Evolutionary conservation across 2,888 invertebrate species (phyloP).

Genomic region (Meganola albula): DNA sequence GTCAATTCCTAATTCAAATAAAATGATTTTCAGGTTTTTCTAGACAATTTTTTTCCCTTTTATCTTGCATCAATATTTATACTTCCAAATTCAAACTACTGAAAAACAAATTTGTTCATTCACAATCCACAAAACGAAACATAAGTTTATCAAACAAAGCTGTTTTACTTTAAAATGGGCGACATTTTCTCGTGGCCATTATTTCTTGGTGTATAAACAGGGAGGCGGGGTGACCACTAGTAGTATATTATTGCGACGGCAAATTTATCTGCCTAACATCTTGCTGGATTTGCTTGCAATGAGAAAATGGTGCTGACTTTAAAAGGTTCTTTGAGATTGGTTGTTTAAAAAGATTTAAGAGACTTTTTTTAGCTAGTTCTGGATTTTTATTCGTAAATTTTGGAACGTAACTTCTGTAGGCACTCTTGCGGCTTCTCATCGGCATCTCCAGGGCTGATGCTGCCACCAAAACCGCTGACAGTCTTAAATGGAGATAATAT

Average conservation of each 20-base stretch:
- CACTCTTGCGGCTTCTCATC: too few relatives aligned
- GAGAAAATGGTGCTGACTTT: constrained; percentile 8
- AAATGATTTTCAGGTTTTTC: too few relatives aligned
- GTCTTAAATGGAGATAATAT: too few relatives aligned
- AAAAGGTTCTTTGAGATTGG: constrained; percentile 4
- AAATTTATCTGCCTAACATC: constrained; percentile 26
- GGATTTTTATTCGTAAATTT: too few relatives aligned
- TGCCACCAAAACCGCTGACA: too few relatives aligned
- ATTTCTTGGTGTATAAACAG: constrained; percentile 26
- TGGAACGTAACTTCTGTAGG: too few relatives aligned
- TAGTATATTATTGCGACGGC: constrained; percentile 28
- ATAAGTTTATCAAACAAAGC: background rate
- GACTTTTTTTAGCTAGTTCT: background rate
- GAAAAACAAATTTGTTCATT: background rate
- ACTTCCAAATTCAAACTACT: too few relatives aligned
- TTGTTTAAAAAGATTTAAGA: constrained; percentile 10
- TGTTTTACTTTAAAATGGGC: constrained; percentile 17
- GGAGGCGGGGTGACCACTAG: constrained; percentile 30
- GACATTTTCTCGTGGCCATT: constrained; percentile 22
- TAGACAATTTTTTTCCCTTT: too few relatives aligned
- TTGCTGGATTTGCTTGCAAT: constrained; percentile 19
- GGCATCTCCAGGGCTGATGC: too few relatives aligned
- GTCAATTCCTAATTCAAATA: too few relatives aligned
- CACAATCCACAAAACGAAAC: background rate
- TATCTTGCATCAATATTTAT: too few relatives aligned